phyloP scores from a whole-genome alignment of 2,113 vertebrate genomes.

The Perca flavescens region DNA sequence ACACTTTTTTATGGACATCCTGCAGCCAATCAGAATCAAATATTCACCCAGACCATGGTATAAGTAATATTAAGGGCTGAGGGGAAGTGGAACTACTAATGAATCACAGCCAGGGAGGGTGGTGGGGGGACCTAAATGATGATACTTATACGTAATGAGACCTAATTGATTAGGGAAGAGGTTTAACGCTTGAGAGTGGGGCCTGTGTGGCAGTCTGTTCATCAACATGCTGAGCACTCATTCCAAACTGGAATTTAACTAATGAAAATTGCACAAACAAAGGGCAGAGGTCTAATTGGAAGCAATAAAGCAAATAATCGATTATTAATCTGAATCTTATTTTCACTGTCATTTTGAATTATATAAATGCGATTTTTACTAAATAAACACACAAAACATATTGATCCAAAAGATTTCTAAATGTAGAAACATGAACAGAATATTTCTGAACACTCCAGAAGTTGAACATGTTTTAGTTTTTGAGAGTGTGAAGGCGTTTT shows the following conservation, averaged over 20 bases:
- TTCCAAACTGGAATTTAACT: conserved; percentile 62
- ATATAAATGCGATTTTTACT: conserved; percentile 19
- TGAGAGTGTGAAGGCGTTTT: too few species aligned
- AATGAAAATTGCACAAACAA: conserved; percentile 50
- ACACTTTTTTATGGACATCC: too few species aligned
- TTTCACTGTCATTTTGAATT: conserved; percentile 26
- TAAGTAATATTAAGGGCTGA: too few species aligned
- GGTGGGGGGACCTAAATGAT: too few species aligned
- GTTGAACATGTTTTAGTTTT: neutral
- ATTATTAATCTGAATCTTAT: conserved; percentile 48
- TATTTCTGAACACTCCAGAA: neutral
- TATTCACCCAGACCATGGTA: too few species aligned
- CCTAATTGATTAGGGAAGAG: neutral
- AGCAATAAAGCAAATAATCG: conserved; percentile 62
- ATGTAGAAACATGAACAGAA: neutral
- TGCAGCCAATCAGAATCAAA: too few species aligned
- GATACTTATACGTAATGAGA: neutral
- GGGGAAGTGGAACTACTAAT: too few species aligned
- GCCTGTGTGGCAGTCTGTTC: conserved; percentile 63
- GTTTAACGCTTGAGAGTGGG: neutral
- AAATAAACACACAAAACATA: neutral
- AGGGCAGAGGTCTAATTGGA: conserved; percentile 66
- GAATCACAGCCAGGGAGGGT: too few species aligned
- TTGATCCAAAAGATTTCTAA: neutral
- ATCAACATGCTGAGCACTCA: conserved; percentile 64